phyloP scores from a whole-genome alignment of 1,140 invertebrate species.

The Dinoponera quadriceps region DNA sequence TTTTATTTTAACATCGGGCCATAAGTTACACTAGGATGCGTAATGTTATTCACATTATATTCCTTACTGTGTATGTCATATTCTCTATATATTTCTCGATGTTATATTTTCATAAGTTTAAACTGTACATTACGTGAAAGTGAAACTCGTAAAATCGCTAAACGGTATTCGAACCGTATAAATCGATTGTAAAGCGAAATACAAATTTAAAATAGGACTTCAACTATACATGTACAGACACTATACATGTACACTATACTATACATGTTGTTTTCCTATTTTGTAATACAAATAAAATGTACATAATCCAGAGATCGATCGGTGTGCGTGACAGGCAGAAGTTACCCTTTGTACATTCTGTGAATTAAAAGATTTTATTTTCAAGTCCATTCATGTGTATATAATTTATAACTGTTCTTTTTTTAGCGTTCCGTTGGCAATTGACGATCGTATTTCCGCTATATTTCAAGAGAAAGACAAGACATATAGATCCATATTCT shows the following conservation, averaged over 20 bases:
- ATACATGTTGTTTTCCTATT: not conserved
- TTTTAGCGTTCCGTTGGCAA: not conserved
- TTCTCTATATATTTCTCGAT: slow-evolving; percentile 1
- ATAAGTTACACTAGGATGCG: slow-evolving; percentile 30
- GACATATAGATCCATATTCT: too few species aligned
- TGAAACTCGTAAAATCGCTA: not conserved
- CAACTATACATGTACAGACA: too few species aligned
- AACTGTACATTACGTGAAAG: slow-evolving; percentile 1
- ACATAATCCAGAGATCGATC: not conserved
- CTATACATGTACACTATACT: too few species aligned
- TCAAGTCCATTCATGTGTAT: not conserved
- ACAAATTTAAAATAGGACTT: too few species aligned
- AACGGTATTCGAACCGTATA: not conserved
- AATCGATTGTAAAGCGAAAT: not conserved
- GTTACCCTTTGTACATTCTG: not conserved
- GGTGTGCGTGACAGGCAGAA: slow-evolving; percentile 3
- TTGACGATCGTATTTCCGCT: not conserved
- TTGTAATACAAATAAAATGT: too few species aligned
- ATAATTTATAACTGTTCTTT: not conserved
- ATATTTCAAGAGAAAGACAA: not conserved
- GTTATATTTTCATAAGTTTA: not conserved
- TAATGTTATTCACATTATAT: slow-evolving; percentile 31
- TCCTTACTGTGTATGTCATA: not conserved
- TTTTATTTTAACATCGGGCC: slow-evolving; percentile 30
- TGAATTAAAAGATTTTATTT: slow-evolving; percentile 34